Evolutionary conservation across 2,797 vertebrate species (phyloP), one percentile per base, ranked within the genome.

Genomic region (Eleutherodactylus coqui): DNA sequence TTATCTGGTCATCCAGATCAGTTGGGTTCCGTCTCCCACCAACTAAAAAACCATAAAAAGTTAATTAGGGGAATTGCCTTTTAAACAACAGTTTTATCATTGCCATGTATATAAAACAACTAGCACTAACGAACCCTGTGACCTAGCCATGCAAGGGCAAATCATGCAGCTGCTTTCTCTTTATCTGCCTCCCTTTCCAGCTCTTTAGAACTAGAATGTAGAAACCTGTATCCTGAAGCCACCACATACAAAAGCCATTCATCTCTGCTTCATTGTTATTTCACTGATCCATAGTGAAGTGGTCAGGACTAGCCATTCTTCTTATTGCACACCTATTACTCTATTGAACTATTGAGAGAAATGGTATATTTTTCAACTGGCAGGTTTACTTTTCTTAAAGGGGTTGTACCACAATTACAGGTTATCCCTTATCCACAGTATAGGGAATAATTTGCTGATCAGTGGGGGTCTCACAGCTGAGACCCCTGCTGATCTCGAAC

Each of bases 111-210:
- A 41, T 47, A 24, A 29, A 29, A 80, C 27, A 34, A 16, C 21
- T 41, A 64, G 9, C 27, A 29, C 11, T 14, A 29, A 69, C 19
- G 36, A 47, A 81, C 24, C 45, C 58, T 51, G 32, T 38, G 62
- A 70, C 45, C 47, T 82, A 53, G 45, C 47, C 70, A 70, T 70
- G 21, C 62, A 51, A 36, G 51, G 19, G 21, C 29, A 53, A 70
- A 53, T 82, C 43, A 77, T 32, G 49, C 58, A 84, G 73, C 45
- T 53, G 75, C 43, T n/a, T 84, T 43, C 34, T 76, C 29, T 45
- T 75, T 84, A 16, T 67, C 64, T 76, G 41, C 19, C 38, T 43
- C 64, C 36, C 53, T 64, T 43, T 10, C 29, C 38, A 41, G 41
- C n/a, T 29, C 55, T 6, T 27, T 51, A 51, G 11, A 13, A 77